These are phyloP conservation scores for Chelmon rostratus DNA, from an alignment of 2,797 vertebrate species.

Conservation along the genomic window DNA sequence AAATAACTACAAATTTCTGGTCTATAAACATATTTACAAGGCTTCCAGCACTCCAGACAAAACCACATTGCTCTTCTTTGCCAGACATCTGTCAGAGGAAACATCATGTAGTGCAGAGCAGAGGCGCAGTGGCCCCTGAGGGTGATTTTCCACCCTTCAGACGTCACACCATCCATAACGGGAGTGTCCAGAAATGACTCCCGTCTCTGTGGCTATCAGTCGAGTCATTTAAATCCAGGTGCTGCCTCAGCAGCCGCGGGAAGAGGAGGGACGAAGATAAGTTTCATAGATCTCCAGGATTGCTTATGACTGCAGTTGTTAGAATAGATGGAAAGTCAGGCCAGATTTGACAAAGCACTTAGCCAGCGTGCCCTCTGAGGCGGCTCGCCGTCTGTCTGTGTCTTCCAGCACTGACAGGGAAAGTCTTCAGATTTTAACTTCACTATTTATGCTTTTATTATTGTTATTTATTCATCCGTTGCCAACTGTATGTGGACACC, in stretches of 20 bases:
- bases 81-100: slow-evolving; percentile 22
- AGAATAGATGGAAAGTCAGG: slow-evolving; percentile 62
- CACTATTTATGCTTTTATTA: neutral
- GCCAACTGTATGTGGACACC: neutral
- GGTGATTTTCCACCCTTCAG: slow-evolving; percentile 11
- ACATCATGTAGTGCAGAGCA: slow-evolving; percentile 4
- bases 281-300: slow-evolving; percentile 70
- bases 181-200: slow-evolving; percentile 41
- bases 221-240: slow-evolving; percentile 70
- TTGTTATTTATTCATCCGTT: too few species aligned
- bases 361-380: slow-evolving; percentile 39
- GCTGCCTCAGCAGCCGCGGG: slow-evolving; percentile 71
- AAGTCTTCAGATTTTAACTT: neutral
- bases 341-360: slow-evolving; percentile 59
- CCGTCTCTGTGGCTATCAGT: slow-evolving; percentile 38
- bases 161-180: slow-evolving; percentile 23
- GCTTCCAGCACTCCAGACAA: neutral
- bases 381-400: slow-evolving; percentile 38
- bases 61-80: neutral
- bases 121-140: neutral
- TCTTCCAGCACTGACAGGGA: slow-evolving; percentile 10
- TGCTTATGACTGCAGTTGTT: slow-evolving; percentile 78
- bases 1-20: neutral
- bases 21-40: neutral
- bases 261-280: slow-evolving; percentile 27